phyloP scores from a whole-genome alignment of 2,113 vertebrate genomes.

The Eubucco bourcierii region DNA sequence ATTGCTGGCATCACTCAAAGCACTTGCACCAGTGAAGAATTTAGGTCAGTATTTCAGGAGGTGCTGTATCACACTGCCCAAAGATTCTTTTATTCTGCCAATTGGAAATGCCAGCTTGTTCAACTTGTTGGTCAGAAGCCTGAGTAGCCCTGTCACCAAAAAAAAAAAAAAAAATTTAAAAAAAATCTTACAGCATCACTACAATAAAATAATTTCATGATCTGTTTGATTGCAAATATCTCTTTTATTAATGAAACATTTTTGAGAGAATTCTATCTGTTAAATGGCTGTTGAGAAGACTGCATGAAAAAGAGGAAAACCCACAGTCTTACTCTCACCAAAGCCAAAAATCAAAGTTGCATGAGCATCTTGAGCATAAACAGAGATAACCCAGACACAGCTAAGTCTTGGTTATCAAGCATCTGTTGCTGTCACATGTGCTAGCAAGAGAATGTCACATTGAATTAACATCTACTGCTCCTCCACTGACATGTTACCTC shows the following conservation, averaged over 20 bases:
- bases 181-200: neutral
- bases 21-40: neutral
- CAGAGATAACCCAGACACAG: neutral
- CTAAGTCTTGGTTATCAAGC: neutral
- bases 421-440: neutral
- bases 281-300: neutral
- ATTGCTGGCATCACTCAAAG: neutral
- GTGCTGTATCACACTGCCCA: neutral
- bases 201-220: neutral
- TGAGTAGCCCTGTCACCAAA: neutral
- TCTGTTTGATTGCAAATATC: neutral
- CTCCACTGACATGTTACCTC: neutral
- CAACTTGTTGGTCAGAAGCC: neutral
- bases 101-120: neutral
- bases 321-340: neutral
- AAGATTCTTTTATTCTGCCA: neutral
- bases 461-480: neutral
- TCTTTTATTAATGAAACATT: neutral
- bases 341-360: neutral
- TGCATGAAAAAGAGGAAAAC: neutral
- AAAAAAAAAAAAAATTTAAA: neutral
- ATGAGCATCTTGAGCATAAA: neutral
- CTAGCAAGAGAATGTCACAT: neutral
- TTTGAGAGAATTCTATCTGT: neutral
- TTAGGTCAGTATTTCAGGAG: neutral